Evolutionary conservation across 2,113 vertebrate species (phyloP).

Genomic region (Caretta caretta): DNA sequence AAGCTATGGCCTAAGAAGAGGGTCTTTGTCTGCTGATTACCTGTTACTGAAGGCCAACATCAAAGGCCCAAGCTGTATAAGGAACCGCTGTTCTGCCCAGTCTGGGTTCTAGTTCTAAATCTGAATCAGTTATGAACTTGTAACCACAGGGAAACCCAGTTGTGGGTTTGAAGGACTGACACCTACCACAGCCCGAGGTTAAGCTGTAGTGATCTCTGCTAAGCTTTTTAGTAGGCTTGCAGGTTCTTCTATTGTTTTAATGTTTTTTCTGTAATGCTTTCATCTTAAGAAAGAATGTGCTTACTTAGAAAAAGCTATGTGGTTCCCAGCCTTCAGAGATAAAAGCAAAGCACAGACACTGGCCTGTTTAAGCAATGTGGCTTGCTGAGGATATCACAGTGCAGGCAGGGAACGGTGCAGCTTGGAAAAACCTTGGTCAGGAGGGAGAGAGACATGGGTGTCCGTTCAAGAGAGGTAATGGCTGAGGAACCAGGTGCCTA

Average conservation of each 20-base stretch:
- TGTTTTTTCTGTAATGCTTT: background rate
- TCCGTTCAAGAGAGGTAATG: background rate
- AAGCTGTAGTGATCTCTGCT: background rate
- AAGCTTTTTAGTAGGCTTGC: background rate
- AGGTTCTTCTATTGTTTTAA: background rate
- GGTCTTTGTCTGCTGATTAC: background rate
- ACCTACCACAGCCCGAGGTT: background rate
- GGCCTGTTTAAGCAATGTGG: background rate
- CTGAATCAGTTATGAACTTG: background rate
- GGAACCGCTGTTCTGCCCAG: background rate
- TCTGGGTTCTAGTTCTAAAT: background rate
- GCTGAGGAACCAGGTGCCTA: background rate
- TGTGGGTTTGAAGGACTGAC: background rate
- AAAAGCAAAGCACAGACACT: background rate
- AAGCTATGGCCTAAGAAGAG: background rate
- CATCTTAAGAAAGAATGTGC: background rate
- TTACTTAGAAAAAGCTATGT: background rate
- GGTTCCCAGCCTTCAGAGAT: background rate
- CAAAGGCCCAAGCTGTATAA: background rate
- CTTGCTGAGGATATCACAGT: background rate
- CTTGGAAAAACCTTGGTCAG: background rate
- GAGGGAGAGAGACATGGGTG: background rate
- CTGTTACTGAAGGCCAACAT: background rate
- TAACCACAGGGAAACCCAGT: background rate
- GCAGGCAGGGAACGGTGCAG: background rate